A percentile compares a stretch with the other conserved stretches of the same genome.
Conservation (phyloP, 2,797 vertebrate genomes). For the Sorex maritimensis region DNA sequence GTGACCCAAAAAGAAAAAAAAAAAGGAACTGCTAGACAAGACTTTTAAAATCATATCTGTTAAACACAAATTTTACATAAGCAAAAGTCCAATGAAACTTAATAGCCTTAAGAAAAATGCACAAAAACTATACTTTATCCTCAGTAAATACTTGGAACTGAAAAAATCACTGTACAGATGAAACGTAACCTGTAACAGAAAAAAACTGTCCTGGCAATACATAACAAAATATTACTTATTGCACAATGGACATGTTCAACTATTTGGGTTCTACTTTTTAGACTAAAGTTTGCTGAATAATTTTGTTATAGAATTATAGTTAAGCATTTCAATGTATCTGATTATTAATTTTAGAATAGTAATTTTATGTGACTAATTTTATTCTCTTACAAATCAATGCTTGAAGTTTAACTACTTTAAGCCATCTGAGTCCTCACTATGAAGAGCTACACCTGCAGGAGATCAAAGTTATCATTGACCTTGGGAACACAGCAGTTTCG, state of each 20-base stretch:
- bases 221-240: background rate
- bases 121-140: background rate
- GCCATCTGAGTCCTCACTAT: background rate
- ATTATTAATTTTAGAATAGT: conserved; percentile 26
- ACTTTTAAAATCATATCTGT: background rate
- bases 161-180: background rate
- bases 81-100: conserved; percentile 14
- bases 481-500: conserved; percentile 86
- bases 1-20: too few species aligned
- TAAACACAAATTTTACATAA: conserved; percentile 28
- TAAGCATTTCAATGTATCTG: background rate
- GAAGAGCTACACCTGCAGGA: conserved; percentile 85
- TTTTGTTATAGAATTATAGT: background rate
- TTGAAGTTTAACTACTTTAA: conserved; percentile 46
- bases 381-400: conserved; percentile 19
- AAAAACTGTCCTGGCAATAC: background rate
- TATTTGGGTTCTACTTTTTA: conserved; percentile 40
- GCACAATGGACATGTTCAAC: background rate
- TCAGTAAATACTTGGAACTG: conserved; percentile 17
- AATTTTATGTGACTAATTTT: conserved; percentile 11
- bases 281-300: background rate
- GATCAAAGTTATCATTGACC: conserved; percentile 87
- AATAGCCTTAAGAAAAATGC: background rate
- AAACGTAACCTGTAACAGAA: background rate
- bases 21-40: background rate